A percentile compares a stretch with the other conserved stretches of the same genome.
These are phyloP conservation scores for Battus philenor DNA, from an alignment of 1,140 invertebrate genomes.

Conservation along the genomic window DNA sequence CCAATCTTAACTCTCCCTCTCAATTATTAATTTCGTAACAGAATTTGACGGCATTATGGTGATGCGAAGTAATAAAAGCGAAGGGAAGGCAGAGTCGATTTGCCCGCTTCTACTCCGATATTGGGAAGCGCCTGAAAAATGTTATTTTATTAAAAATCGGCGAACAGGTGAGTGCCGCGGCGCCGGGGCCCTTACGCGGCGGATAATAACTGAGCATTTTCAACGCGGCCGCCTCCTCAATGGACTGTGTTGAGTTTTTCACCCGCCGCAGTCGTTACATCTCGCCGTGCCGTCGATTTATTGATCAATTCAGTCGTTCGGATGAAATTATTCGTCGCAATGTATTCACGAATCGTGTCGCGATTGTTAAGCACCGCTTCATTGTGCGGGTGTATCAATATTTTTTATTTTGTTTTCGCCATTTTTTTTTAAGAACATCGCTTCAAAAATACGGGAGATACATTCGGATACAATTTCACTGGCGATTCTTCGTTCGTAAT, in stretches of 20 bases:
- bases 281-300: conserved; percentile 23
- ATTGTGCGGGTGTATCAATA: conserved; percentile 30
- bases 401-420: conserved; percentile 23
- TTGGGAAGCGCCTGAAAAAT: conserved; percentile 29
- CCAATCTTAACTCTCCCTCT: not conserved
- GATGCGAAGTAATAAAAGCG: conserved; percentile 24
- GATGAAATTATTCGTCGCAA: conserved; percentile 36
- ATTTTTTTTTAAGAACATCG: conserved; percentile 5
- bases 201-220: conserved; percentile 39
- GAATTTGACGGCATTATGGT: conserved; percentile 20
- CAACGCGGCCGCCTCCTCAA: conserved; percentile 11
- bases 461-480: conserved; percentile 4
- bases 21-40: conserved; percentile 15
- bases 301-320: conserved; percentile 48
- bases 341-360: conserved; percentile 30
- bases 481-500: not conserved
- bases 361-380: conserved; percentile 27
- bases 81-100: conserved; percentile 5
- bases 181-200: conserved; percentile 30
- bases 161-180: conserved; percentile 39
- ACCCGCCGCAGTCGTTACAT: conserved; percentile 25
- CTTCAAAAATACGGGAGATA: conserved; percentile 6
- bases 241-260: conserved; percentile 22
- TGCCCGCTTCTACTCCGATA: conserved; percentile 29
- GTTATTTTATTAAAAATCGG: conserved; percentile 57